Evolutionary conservation across 1,140 invertebrate species (phyloP).

Genomic region (Ostrea edulis): DNA sequence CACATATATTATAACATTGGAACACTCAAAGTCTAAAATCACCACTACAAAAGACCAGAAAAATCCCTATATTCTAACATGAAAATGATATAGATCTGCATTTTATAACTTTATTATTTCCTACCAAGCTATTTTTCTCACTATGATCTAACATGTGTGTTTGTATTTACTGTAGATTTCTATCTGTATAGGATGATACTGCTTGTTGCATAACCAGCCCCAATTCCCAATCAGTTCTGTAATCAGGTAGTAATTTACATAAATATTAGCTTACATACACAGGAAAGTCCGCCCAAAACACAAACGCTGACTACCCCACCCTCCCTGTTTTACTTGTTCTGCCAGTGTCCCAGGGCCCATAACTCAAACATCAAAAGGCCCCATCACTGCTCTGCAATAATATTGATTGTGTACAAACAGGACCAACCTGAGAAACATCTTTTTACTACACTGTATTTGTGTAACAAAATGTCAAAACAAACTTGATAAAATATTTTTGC

Average conservation of each 20-base stretch:
- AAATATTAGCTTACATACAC: not conserved
- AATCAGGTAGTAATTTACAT: not conserved
- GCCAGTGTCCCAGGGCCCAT: constrained; percentile 1
- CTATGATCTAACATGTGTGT: not conserved
- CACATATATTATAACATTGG: not conserved
- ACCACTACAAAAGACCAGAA: not conserved
- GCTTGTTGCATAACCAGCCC: not conserved
- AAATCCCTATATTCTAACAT: not conserved
- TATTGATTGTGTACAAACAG: constrained; percentile 26
- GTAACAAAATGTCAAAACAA: constrained; percentile 19
- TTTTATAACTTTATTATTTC: not conserved
- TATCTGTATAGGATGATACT: not conserved
- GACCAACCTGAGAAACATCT: constrained; percentile 19
- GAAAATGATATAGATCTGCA: not conserved
- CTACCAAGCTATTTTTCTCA: not conserved
- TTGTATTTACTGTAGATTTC: not conserved
- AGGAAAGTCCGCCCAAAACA: not conserved
- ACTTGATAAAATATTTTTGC: not conserved
- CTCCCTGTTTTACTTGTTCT: constrained; percentile 18
- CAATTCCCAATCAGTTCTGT: not conserved
- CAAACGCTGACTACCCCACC: not conserved
- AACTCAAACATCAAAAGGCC: not conserved
- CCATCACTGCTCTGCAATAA: not conserved
- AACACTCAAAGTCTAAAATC: not conserved
- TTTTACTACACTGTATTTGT: not conserved